Conservation (phyloP, 1,140 invertebrate species). For the Drosophila varians region DNA sequence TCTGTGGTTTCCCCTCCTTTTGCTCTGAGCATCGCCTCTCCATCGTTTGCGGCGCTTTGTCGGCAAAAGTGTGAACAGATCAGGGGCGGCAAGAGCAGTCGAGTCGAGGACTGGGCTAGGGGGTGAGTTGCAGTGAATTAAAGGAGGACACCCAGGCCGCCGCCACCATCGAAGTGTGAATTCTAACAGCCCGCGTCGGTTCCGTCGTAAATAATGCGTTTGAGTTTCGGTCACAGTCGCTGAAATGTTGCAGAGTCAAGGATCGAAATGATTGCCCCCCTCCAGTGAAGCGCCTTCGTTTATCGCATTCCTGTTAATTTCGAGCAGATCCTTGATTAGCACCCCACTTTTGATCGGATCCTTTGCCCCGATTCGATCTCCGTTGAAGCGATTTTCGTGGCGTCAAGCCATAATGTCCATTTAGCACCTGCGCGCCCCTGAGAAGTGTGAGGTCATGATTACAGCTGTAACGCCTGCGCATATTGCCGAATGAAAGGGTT, state of each 20-base stretch:
- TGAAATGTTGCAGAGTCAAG: constrained; percentile 56
- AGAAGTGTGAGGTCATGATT: constrained; percentile 72
- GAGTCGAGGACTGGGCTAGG: not conserved
- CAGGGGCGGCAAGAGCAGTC: constrained; percentile 5
- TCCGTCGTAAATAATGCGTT: constrained; percentile 68
- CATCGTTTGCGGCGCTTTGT: constrained; percentile 69
- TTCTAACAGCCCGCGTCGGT: constrained; percentile 71
- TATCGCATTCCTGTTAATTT: constrained; percentile 78
- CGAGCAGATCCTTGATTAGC: constrained; percentile 62
- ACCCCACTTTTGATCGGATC: constrained; percentile 47
- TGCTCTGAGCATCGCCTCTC: constrained; percentile 7
- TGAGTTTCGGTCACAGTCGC: constrained; percentile 48
- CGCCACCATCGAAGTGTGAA: constrained; percentile 69
- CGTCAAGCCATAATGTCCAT: constrained; percentile 77
- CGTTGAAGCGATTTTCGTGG: constrained; percentile 18
- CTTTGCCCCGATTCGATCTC: constrained; percentile 18
- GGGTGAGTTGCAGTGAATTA: constrained; percentile 2
- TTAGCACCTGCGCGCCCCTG: constrained; percentile 57
- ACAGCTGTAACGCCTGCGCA: constrained; percentile 56
- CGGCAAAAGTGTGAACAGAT: constrained; percentile 55
- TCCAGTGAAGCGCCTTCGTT: constrained; percentile 49
- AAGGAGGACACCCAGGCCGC: constrained; percentile 71
- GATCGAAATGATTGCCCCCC: constrained; percentile 7
- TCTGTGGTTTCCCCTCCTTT: constrained; percentile 62
- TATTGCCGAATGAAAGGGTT: constrained; percentile 62